Evolutionary conservation across 2,888 invertebrate genomes (phyloP), one percentile per base, ranked within the genome.

Genomic region (Ormia ochracea): DNA sequence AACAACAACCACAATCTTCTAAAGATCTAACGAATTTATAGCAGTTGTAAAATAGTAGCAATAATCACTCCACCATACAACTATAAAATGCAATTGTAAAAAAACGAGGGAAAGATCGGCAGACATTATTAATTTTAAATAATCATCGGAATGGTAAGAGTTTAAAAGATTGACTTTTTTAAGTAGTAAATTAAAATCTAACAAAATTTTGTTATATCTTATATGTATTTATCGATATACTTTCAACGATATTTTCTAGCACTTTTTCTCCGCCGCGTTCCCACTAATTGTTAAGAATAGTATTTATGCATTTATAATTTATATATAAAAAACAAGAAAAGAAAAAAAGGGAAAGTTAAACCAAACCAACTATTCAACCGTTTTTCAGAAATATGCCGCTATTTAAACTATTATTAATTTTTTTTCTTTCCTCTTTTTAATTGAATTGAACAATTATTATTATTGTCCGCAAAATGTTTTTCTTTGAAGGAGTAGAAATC

Each of bases 21-120:
- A 59, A 56, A 58, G 84, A 84, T 82, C 69, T 86, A 84, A 86
- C 86, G 85, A 86, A 87, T 82, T 87, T 87, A 83, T 86, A 87
- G 83, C 84, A 84, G 83, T 73, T 81, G 83, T 79, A 81, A 80
- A 80, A 79, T 58, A 56, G n/a, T 50, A 63, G 41, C 52, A 19
- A 63, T 54, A 52, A 69, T 36, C 38, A 26, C 23, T 4, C 7
- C 2, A n/a, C 59, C 26, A 14, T 68, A 61, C 17, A 50, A 31
- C 28, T 45, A 45, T 17, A 41, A 63, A 63, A 48, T 28, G 33
- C 12, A 45, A 2, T 19, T 6, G 7, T 10, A 31, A 23, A 28
- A 28, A 43, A n/a, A 28, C 38, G 9, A 17, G 10, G 12, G 52
- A 66, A 36, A 76, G 69, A 45, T 56, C 48, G n/a, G n/a, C n/a